Conservation (phyloP, 2,113 vertebrate genomes). For the Leucopsar rothschildi region DNA sequence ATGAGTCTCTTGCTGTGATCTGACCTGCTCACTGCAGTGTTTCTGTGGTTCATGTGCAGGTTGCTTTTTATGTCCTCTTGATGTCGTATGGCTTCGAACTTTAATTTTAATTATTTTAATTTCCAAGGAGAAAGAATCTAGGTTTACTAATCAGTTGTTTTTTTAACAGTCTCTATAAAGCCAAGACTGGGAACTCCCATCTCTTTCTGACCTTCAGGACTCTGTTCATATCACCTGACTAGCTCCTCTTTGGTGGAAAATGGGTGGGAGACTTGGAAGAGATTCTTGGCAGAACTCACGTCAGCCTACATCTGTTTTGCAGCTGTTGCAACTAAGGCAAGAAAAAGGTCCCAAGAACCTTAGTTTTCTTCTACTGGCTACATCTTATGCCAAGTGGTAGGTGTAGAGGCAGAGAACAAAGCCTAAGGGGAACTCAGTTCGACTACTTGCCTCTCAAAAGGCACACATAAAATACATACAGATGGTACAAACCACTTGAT, state of each 20-base stretch:
- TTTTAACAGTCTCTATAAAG: background rate
- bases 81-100: background rate
- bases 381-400: conserved; percentile 71
- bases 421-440: conserved; percentile 39
- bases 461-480: conserved; percentile 63
- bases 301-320: conserved; percentile 73
- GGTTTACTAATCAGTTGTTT: background rate
- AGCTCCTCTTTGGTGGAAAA: conserved; percentile 69
- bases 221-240: conserved; percentile 42
- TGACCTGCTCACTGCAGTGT: background rate
- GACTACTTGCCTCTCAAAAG: conserved; percentile 53
- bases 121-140: background rate
- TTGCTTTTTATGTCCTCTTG: background rate
- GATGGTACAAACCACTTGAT: conserved; percentile 61
- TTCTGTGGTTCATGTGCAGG: background rate
- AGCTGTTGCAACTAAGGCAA: conserved; percentile 75
- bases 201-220: conserved; percentile 36
- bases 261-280: conserved; percentile 65
- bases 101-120: conserved; percentile 3
- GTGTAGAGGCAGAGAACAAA: conserved; percentile 66
- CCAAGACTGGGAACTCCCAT: conserved; percentile 9
- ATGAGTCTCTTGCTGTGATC: background rate
- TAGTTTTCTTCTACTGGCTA: conserved; percentile 63
- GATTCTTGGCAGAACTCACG: conserved; percentile 67
- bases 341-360: conserved; percentile 22